Base-by-base conservation (phyloP, 2,888 invertebrate species). In the Bruchidius siliquastri region DNA sequence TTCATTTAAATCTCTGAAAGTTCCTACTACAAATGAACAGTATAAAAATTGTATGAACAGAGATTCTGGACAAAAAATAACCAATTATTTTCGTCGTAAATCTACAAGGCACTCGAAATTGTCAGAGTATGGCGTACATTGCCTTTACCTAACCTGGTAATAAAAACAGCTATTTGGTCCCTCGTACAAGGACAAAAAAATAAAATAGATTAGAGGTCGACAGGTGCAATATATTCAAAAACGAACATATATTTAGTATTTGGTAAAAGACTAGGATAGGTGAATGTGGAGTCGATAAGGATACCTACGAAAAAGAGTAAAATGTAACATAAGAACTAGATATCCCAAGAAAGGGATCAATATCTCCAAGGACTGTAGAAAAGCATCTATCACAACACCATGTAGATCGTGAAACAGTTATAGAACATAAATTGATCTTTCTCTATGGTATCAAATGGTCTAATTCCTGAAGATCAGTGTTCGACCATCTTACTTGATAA, bases 91-190 rank as follows among this genome's bases (percentile, higher is more conserved):
- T 49, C 49, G 49, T 49, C 49, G 49, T 49, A 49, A 73, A 73
- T 49, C 49, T 49, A 49, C 49, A 73, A 75, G 75, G 75, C 75
- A 75, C 75, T 73, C 69, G 71, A 21, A 21, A 73, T 70, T 72
- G 72, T 72, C 67, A 72, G 68, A 68, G 67, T 72, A 75, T 75
- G 73, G 73, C 73, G 69, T 72, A 72, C 71, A 73, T 73, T 75
- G 72, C 72, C 75, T 75, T 75, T 72, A 71, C 71, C 72, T 18
- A 68, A 30, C 32, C 10, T 68, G 68, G 26, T 20, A 32, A 69
- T 6, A 32, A 68, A 68, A 20, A 68, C 22, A 68, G 68, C 21
- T 21, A 68, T 68, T 68, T 68, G 68, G 68, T 68, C 68, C 68
- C 68, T 68, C 21, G 8, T 21, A 68, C 10, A 21, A 68, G 21